Percentiles rank a stretch among this genome's conserved stretches.
phyloP scores from a whole-genome alignment of 2,888 invertebrate genomes.

The Fragum whitleyi region DNA sequence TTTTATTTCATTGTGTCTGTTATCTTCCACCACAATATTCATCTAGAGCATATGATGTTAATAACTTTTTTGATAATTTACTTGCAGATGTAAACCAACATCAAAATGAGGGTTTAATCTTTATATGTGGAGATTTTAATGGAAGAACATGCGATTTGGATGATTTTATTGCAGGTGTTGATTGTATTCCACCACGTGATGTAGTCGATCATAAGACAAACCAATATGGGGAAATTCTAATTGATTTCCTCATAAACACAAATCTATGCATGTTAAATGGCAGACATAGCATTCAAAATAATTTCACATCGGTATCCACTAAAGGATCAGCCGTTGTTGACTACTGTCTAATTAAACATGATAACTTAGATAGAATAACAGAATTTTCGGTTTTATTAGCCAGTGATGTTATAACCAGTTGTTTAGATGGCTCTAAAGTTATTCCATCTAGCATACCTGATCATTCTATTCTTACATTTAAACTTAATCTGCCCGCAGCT shows the following conservation, averaged over 20 bases:
- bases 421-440: background rate
- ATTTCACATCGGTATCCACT: too few species aligned
- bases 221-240: slow-evolving; percentile 38
- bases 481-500: too few species aligned
- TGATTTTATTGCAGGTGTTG: slow-evolving; percentile 45
- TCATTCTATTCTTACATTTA: slow-evolving; percentile 33
- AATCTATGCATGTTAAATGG: slow-evolving; percentile 49
- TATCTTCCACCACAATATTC: slow-evolving; percentile 42
- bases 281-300: slow-evolving; percentile 34
- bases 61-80: slow-evolving; percentile 42
- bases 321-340: too few species aligned
- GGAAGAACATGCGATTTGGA: slow-evolving; percentile 28
- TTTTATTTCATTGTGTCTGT: slow-evolving; percentile 37
- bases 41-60: slow-evolving; percentile 28
- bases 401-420: background rate
- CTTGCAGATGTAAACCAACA: slow-evolving; percentile 22
- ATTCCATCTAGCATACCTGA: slow-evolving; percentile 27
- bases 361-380: background rate
- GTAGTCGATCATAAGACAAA: slow-evolving; percentile 44
- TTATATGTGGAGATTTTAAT: slow-evolving; percentile 47
- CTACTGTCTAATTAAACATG: slow-evolving; percentile 16
- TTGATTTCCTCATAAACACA: slow-evolving; percentile 36
- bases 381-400: background rate
- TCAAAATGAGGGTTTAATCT: slow-evolving; percentile 30
- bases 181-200: slow-evolving; percentile 23